Conservation (phyloP, 2,113 vertebrate species). For the Otis tarda region DNA sequence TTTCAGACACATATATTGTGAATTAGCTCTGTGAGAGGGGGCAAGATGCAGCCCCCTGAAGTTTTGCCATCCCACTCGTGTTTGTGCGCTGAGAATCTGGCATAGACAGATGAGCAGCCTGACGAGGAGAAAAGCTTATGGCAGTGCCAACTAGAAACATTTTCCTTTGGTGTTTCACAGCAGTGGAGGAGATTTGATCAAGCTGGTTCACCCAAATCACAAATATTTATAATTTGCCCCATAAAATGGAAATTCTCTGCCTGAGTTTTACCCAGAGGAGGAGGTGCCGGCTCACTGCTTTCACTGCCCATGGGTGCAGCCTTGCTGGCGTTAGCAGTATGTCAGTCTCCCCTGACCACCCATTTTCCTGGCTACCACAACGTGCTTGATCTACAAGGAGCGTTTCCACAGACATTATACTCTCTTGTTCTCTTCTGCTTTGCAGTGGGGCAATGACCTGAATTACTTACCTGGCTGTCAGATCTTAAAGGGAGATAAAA, state of each 20-base stretch:
- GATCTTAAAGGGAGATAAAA: background rate
- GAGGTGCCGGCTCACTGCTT: accelerated
- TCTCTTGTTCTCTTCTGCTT: background rate
- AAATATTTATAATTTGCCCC: background rate
- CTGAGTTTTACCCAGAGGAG: background rate
- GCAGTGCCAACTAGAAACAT: background rate
- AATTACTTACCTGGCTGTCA: background rate
- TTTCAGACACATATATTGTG: background rate
- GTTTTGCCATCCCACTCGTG: background rate
- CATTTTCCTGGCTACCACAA: background rate
- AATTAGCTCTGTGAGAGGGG: background rate
- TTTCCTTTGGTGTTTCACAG: background rate
- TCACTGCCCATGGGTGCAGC: background rate
- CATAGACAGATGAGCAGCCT: background rate
- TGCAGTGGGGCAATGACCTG: background rate
- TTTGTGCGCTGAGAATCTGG: background rate
- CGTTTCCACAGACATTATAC: accelerated
- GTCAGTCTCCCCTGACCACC: background rate
- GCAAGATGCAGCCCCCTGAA: accelerated
- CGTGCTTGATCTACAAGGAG: accelerated
- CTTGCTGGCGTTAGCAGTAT: background rate
- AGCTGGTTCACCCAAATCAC: background rate
- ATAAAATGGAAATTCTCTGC: background rate
- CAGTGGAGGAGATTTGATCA: background rate
- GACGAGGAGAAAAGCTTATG: background rate